Evolutionary conservation across 2,113 vertebrate species (phyloP).

Genomic region (Ameiurus melas): DNA sequence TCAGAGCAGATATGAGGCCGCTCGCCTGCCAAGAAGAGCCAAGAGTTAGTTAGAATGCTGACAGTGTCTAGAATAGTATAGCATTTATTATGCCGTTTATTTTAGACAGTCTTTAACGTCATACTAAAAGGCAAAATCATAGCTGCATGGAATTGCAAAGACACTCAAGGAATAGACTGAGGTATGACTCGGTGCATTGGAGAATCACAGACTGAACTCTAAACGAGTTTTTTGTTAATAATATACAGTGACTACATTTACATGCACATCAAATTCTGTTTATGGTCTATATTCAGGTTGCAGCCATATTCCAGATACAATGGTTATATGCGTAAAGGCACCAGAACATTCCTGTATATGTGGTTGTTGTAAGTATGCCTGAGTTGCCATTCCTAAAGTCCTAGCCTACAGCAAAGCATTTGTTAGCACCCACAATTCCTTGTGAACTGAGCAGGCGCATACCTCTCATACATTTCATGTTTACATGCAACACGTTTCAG

Average conservation of each 20-base stretch:
- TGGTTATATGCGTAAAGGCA: no score
- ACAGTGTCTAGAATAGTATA: neutral
- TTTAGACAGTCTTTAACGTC: neutral
- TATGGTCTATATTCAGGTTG: no score
- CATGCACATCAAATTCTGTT: no score
- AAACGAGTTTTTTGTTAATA: neutral
- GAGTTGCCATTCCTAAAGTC: no score
- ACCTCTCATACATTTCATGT: no score
- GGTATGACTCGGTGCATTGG: neutral
- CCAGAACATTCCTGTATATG: no score
- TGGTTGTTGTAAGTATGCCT: no score
- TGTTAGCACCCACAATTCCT: no score
- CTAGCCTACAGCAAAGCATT: no score
- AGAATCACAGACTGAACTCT: neutral
- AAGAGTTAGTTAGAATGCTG: neutral
- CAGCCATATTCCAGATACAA: no score
- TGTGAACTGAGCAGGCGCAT: no score
- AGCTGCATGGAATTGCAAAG: neutral
- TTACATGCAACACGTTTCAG: no score
- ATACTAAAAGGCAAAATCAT: neutral
- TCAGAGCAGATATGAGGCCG: slow-evolving; percentile 36
- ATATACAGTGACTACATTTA: neutral
- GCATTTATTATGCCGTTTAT: neutral
- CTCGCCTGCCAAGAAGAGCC: slow-evolving; percentile 28
- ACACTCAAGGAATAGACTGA: neutral